Conservation (phyloP, 2,797 vertebrate genomes). For the Oryzias dopingdopingensis region DNA sequence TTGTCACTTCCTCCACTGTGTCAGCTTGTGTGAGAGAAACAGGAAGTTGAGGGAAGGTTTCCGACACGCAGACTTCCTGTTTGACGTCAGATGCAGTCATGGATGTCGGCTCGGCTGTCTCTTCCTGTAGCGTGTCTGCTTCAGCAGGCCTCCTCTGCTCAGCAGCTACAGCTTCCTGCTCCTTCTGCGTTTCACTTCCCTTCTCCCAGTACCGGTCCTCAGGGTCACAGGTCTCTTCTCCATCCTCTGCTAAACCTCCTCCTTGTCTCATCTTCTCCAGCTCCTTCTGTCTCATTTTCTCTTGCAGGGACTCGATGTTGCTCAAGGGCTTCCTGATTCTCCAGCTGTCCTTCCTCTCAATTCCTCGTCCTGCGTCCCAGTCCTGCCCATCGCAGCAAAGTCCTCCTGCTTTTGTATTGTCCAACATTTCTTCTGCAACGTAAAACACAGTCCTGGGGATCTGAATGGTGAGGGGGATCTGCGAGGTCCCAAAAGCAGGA, state of each 20-base stretch:
- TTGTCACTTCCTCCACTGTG: constrained; percentile 62
- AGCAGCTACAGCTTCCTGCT: constrained; percentile 34
- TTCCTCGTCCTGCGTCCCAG: constrained; percentile 31
- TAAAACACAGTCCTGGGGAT: constrained; percentile 78
- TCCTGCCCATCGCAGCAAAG: constrained; percentile 37
- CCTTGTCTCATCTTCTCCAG: constrained; percentile 47
- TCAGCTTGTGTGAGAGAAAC: constrained; percentile 59
- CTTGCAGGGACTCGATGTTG: constrained; percentile 73
- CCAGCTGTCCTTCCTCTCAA: constrained; percentile 72
- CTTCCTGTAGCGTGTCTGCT: constrained; percentile 57
- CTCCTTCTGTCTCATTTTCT: constrained; percentile 70
- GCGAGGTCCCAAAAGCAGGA: constrained; percentile 7
- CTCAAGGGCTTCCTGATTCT: constrained; percentile 71
- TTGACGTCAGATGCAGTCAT: constrained; percentile 62
- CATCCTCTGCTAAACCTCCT: constrained; percentile 21
- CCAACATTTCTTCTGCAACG: constrained; percentile 59
- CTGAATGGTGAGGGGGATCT: constrained; percentile 48
- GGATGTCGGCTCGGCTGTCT: constrained; percentile 52
- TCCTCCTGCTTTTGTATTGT: constrained; percentile 31
- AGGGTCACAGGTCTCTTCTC: constrained; percentile 12
- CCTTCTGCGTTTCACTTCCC: constrained; percentile 35
- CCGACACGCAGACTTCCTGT: constrained; percentile 71
- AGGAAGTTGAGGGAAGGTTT: constrained; percentile 76
- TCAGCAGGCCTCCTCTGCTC: constrained; percentile 31
- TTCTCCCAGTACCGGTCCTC: constrained; percentile 27